These are phyloP conservation scores for Microvelia longipes DNA, from an alignment of 1,140 invertebrate genomes.

Conservation along the genomic window DNA sequence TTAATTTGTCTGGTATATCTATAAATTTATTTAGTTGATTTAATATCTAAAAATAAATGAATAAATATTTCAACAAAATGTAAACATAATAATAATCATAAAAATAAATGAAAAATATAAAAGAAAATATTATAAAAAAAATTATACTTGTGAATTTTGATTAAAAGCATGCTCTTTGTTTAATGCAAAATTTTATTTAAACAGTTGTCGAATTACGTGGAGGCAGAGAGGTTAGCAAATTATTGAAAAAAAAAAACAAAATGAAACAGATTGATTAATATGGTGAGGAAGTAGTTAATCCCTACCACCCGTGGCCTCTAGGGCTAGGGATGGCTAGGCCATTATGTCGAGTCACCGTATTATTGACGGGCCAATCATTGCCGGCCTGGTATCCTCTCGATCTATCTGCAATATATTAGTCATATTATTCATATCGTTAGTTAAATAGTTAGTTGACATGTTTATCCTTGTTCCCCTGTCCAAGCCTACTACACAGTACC, in stretches of 20 bases:
- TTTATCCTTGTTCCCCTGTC: too few species aligned
- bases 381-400: constrained; percentile 14
- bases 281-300: constrained; percentile 17
- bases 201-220: constrained; percentile 30
- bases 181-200: constrained; percentile 19
- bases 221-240: constrained; percentile 29
- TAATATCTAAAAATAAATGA: too few species aligned
- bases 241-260: constrained; percentile 13
- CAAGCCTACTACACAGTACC: constrained; percentile 19
- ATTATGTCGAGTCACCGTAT: constrained; percentile 10
- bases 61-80: too few species aligned
- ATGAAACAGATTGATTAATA: constrained; percentile 16
- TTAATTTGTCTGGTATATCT: too few species aligned
- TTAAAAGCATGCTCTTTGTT: constrained; percentile 17
- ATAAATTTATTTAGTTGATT: too few species aligned
- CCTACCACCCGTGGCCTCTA: constrained; percentile 11
- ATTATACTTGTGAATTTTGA: constrained; percentile 2
- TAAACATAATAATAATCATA: too few species aligned
- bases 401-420: constrained; percentile 15
- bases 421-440: constrained; percentile 16
- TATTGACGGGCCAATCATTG: constrained; percentile 1
- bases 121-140: too few species aligned
- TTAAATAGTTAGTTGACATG: constrained; percentile 15
- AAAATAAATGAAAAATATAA: too few species aligned
- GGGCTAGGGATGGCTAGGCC: constrained; percentile 12